Base-by-base conservation (phyloP, 2,888 invertebrate genomes). In the Alloscopus bannaensis region DNA sequence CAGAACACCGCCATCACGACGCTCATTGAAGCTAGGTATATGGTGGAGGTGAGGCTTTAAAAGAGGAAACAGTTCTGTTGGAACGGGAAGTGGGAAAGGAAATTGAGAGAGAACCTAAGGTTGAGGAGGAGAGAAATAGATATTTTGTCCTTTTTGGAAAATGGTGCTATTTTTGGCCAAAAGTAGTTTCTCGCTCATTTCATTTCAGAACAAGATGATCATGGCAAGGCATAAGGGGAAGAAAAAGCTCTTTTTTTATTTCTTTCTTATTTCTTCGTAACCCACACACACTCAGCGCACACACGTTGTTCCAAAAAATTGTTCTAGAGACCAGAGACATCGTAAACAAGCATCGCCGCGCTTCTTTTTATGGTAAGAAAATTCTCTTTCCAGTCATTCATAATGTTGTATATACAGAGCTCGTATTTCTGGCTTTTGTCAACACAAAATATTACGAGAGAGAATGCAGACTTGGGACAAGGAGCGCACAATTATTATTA, bases 161-260 rank as follows among this genome's bases (percentile, higher is more conserved):
- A 47, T 47, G 8, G 57, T 66, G 73, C 73, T 73, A 73, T 73
- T 73, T 73, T 73, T 73, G 73, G 73, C 66, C 57, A 73, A 50
- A 40, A 52, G 13, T 55, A 20, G 24, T 47, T n/a, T 64, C 42
- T 28, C 26, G 24, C 28, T 55, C 55, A 28, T 55, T 50, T 55
- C 18, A 55, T 55, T 42, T 65, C 20, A n/a, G 47, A 13, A 65
- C 28, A 29, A 62, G 62, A 62, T 59, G 29, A 8, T 26, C 26
- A 62, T 62, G 40, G 62, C 42, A 62, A 62, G 57, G 62, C n/a
- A n/a, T n/a, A n/a, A n/a, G n/a, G n/a, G n/a, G n/a, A 62, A 28
- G 4, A 57, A 57, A 26, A 62, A 24, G 40, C 40, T 59, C 36
- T 18, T 26, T n/a, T 24, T 64, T 65, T 65, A 50, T 24, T 64